Percentiles rank a stretch among this genome's conserved stretches.
phyloP scores from a whole-genome alignment of 2,797 vertebrate genomes.

The Xenopus petersii region DNA sequence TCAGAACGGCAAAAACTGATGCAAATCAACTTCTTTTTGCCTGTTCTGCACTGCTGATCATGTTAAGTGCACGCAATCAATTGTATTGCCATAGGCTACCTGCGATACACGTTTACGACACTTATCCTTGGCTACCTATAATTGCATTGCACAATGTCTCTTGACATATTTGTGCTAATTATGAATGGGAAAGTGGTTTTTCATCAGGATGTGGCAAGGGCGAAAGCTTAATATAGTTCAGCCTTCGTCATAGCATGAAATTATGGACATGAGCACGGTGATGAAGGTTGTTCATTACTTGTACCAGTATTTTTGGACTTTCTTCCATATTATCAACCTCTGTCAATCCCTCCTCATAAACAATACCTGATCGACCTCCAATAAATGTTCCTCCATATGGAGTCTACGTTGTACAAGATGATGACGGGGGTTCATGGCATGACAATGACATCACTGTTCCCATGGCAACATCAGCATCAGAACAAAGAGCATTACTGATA shows the following conservation, averaged over 20 bases:
- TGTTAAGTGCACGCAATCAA: not conserved
- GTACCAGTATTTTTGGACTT: not conserved
- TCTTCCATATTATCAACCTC: not conserved
- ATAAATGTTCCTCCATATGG: slow-evolving; percentile 18
- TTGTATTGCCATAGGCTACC: not conserved
- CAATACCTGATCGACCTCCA: slow-evolving; percentile 10
- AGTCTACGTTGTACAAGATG: slow-evolving; percentile 22
- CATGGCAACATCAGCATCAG: slow-evolving; percentile 32
- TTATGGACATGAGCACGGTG: not conserved
- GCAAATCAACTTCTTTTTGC: too few species aligned
- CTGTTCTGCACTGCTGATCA: too few species aligned
- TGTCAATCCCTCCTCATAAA: slow-evolving; percentile 8
- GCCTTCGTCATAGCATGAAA: slow-evolving; percentile 3
- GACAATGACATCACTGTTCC: slow-evolving; percentile 40
- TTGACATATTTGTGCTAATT: not conserved
- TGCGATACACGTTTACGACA: not conserved
- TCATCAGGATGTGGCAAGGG: not conserved
- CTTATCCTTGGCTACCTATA: not conserved
- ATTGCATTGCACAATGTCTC: not conserved
- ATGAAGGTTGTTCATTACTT: slow-evolving; percentile 2
- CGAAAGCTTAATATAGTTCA: slow-evolving; percentile 9
- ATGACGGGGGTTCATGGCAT: slow-evolving; percentile 36
- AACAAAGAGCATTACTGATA: slow-evolving; percentile 33
- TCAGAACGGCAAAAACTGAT: not conserved
- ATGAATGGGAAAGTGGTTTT: not conserved